Conservation (phyloP, 1,140 invertebrate genomes). For the Scaptomyza hsui region DNA sequence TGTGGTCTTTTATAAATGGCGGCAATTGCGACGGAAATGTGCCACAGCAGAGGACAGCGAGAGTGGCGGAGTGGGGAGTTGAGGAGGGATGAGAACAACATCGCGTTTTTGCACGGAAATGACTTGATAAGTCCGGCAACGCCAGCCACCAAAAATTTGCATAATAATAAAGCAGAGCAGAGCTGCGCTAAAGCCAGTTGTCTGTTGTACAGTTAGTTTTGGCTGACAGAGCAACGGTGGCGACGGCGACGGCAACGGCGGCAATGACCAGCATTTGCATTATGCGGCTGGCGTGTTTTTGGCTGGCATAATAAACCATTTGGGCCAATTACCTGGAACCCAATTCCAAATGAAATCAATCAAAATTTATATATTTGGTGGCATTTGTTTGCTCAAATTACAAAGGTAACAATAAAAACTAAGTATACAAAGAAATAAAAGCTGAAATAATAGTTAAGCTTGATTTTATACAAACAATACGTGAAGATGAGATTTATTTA, state of each 20-base stretch:
- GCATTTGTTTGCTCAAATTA: constrained; percentile 47
- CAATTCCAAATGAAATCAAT: constrained; percentile 58
- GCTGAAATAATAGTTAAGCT: constrained; percentile 28
- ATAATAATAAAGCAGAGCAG: constrained; percentile 71
- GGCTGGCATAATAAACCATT: constrained; percentile 39
- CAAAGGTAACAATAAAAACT: constrained; percentile 19
- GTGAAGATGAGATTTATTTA: constrained; percentile 63
- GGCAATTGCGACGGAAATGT: constrained; percentile 76
- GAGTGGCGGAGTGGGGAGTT: constrained; percentile 7
- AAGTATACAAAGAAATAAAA: constrained; percentile 2
- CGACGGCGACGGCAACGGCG: background rate
- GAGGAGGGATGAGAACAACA: background rate
- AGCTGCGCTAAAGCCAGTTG: constrained; percentile 16
- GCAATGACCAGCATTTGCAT: constrained; percentile 55
- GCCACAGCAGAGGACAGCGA: constrained; percentile 13
- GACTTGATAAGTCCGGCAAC: constrained; percentile 72
- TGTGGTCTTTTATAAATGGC: constrained; percentile 67
- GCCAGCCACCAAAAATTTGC: constrained; percentile 62
- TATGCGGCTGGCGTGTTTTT: constrained; percentile 41
- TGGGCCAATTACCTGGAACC: constrained; percentile 62
- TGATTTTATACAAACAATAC: constrained; percentile 40
- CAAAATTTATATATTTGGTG: constrained; percentile 51
- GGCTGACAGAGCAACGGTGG: too few relatives aligned
- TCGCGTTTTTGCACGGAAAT: constrained; percentile 75
- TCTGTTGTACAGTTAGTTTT: background rate